Conservation (phyloP, 2,113 vertebrate genomes). For the Pseudopipra pipra region DNA sequence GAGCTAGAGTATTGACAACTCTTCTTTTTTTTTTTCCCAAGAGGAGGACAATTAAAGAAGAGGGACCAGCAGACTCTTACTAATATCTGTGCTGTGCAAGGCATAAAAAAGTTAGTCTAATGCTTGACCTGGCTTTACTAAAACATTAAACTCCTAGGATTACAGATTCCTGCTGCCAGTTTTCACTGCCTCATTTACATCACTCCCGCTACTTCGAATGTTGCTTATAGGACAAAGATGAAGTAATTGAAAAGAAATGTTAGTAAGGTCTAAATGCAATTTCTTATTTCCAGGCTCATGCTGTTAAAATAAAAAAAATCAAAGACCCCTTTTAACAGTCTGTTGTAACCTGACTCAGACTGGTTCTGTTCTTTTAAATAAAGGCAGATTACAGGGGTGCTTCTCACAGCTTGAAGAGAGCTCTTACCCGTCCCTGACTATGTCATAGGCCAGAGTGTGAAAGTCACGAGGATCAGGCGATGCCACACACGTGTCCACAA, state of each 20-base stretch:
- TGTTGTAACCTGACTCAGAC: not conserved
- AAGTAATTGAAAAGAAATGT: not conserved
- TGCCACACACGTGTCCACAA: slow-evolving; percentile 75
- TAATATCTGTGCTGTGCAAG: not conserved
- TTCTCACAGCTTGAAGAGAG: not conserved
- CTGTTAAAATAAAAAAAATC: not conserved
- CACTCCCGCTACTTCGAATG: not conserved
- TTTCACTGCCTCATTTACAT: not conserved
- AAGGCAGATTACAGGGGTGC: not conserved
- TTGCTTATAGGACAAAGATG: not conserved
- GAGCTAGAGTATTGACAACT: not conserved
- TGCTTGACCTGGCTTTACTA: not conserved
- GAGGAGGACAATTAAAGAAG: not conserved
- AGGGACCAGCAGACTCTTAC: not conserved
- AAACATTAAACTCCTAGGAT: not conserved
- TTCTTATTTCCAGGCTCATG: not conserved
- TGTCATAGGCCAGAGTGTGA: slow-evolving; percentile 46
- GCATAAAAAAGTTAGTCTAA: not conserved
- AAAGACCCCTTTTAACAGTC: not conserved
- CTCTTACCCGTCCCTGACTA: slow-evolving; percentile 74
- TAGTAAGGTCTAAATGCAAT: not conserved
- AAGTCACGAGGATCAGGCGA: slow-evolving; percentile 62
- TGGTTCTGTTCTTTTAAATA: not conserved
- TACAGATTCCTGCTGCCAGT: not conserved
- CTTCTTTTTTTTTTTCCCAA: not conserved